Conservation (phyloP, 2,888 invertebrate genomes). For the Drosophila meridionalis region DNA sequence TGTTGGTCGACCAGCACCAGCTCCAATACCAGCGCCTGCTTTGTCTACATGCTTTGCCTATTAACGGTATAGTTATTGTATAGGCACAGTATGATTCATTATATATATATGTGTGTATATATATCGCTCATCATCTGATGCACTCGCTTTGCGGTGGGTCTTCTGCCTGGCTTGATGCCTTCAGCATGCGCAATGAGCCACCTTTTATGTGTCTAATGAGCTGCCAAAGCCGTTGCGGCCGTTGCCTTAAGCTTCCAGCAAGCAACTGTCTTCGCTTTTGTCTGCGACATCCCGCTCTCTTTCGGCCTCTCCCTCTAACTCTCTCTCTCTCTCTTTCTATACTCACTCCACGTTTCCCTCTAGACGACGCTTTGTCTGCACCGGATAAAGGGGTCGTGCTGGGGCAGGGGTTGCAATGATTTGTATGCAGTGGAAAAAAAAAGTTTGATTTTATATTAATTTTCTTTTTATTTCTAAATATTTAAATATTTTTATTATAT, state of each 20-base stretch:
- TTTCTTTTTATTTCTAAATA: neutral
- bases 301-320: neutral
- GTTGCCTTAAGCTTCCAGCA: conserved; percentile 20
- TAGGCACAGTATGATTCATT: conserved; percentile 62
- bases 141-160: conserved; percentile 45
- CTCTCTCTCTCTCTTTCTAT: neutral
- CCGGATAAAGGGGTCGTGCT: conserved; percentile 19
- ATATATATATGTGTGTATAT: neutral
- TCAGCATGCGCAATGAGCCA: conserved; percentile 57
- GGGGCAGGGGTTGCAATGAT: neutral
- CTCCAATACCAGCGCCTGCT: neutral
- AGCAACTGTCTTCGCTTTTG: conserved; percentile 27
- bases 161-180: conserved; percentile 23
- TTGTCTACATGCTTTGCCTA: conserved; percentile 76
- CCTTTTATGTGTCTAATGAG: conserved; percentile 64
- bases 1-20: conserved; percentile 54
- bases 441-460: neutral
- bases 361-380: conserved; percentile 65
- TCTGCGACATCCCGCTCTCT: neutral
- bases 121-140: conserved; percentile 32
- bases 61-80: conserved; percentile 56
- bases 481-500: neutral
- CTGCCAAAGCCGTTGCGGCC: conserved; percentile 24
- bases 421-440: conserved; percentile 7
- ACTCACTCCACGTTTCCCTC: neutral